phyloP scores from a whole-genome alignment of 2,797 vertebrate species.

The Scyliorhinus canicula region DNA sequence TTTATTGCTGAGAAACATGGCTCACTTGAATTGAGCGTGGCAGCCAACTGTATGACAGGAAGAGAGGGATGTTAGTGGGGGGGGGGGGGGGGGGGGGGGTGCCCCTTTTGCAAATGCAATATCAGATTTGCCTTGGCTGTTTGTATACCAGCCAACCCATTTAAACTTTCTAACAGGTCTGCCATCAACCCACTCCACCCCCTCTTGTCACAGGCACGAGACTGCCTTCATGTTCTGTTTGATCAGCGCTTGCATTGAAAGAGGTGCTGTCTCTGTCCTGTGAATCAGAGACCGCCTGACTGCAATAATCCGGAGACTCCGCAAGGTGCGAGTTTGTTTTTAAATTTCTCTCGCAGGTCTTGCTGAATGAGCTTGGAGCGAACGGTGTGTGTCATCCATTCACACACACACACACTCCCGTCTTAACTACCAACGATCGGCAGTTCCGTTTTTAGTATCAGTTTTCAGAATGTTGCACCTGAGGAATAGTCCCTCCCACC shows the following conservation, averaged over 20 bases:
- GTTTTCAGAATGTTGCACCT: constrained; percentile 10
- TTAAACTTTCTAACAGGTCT: not conserved
- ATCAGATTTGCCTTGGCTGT: not conserved
- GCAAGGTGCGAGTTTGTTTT: not conserved
- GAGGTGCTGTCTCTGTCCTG: no score
- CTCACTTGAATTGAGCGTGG: not conserved
- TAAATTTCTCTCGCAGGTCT: not conserved
- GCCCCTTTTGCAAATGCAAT: not conserved
- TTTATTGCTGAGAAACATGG: no score
- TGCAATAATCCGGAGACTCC: not conserved
- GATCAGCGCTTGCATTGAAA: not conserved
- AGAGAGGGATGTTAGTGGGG: not conserved
- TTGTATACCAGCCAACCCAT: not conserved
- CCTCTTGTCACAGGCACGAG: no score
- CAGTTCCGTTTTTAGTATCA: constrained; percentile 20
- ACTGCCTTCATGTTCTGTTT: not conserved
- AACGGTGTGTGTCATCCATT: not conserved
- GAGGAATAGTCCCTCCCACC: not conserved
- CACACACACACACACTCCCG: not conserved
- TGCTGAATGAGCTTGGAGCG: not conserved
- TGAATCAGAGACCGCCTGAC: no score
- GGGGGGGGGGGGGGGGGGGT: not conserved
- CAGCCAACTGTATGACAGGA: not conserved
- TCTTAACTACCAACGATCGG: not conserved
- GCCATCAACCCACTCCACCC: not conserved